Percentiles rank a stretch among this genome's conserved stretches.
Conservation (phyloP, 2,797 vertebrate genomes). For the Acridotheres tristis region DNA sequence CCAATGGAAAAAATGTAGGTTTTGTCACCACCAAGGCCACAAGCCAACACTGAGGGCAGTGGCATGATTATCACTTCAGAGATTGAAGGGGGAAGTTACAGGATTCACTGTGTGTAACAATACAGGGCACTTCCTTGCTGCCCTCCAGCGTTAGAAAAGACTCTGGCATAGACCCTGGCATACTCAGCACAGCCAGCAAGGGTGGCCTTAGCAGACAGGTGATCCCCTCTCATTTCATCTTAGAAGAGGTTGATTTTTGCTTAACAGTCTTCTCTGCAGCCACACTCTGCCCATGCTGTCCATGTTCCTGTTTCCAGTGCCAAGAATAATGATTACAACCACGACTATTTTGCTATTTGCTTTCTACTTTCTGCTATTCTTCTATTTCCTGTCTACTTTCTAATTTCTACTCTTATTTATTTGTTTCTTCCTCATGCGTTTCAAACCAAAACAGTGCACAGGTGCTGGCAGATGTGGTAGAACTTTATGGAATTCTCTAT, state of each 20-base stretch:
- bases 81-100: fast-evolving
- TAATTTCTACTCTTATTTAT: neutral
- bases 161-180: neutral
- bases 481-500: neutral
- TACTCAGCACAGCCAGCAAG: neutral
- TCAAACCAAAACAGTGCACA: neutral
- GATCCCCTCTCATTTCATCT: neutral
- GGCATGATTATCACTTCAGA: neutral
- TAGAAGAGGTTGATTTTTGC: neutral
- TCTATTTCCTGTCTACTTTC: neutral
- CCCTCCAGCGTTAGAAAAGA: neutral
- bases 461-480: neutral
- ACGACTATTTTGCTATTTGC: neutral
- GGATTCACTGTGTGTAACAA: fast-evolving
- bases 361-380: neutral
- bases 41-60: neutral
- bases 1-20: fast-evolving
- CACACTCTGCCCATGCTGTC: neutral
- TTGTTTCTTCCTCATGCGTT: neutral
- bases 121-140: neutral
- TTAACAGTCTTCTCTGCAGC: neutral
- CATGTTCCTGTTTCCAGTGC: neutral
- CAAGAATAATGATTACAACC: neutral
- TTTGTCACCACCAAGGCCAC: neutral
- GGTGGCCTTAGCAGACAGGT: neutral